Conservation (phyloP, 2,888 invertebrate genomes). For the Leucophenga maculata region DNA sequence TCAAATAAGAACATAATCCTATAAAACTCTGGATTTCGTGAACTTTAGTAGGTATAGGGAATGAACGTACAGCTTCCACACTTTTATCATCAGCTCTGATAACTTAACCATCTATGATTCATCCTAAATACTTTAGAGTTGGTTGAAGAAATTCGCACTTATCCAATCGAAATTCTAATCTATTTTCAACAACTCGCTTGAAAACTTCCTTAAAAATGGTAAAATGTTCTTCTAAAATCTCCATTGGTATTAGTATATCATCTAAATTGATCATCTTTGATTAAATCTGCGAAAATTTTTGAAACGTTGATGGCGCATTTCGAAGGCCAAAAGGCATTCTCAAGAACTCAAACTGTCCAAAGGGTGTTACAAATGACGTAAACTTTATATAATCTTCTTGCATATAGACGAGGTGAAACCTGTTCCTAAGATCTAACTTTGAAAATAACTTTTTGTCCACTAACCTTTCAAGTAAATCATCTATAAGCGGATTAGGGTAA, state of each 20-base stretch:
- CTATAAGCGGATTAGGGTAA: constrained; percentile 14
- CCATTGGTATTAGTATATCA: background rate
- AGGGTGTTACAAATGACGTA: background rate
- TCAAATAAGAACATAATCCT: too few species aligned
- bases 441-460: background rate
- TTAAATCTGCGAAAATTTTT: background rate
- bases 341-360: background rate
- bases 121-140: too few species aligned
- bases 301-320: constrained; percentile 9
- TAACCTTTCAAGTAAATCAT: background rate
- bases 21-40: too few species aligned
- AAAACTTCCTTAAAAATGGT: too few species aligned
- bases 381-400: background rate
- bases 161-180: too few species aligned
- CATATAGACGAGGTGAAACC: background rate
- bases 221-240: too few species aligned
- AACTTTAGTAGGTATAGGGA: too few species aligned
- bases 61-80: background rate
- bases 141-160: too few species aligned
- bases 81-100: background rate
- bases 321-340: constrained; percentile 1
- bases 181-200: too few species aligned
- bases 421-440: background rate
- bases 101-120: background rate
- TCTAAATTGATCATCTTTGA: background rate